Conservation (phyloP, 1,140 invertebrate species). For the Scaptodrosophila lebanonensis region DNA sequence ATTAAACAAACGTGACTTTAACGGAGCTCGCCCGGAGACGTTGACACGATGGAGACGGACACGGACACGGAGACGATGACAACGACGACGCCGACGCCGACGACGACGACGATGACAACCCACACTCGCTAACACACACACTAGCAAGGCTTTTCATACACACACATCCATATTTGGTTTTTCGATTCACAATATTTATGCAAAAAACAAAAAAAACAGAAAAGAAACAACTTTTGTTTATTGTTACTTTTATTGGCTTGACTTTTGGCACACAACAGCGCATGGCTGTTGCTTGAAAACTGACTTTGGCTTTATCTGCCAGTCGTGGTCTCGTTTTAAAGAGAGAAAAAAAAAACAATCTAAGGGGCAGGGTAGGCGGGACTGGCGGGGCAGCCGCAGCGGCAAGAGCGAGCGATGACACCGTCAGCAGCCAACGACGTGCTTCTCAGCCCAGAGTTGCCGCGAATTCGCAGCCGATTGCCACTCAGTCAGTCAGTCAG, state of each 20-base stretch:
- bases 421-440: conserved; percentile 1
- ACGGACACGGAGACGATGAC: conserved; percentile 38
- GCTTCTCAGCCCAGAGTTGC: conserved; percentile 10
- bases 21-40: conserved; percentile 48
- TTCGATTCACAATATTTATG: conserved; percentile 55
- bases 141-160: not conserved
- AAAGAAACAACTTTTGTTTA: conserved; percentile 43
- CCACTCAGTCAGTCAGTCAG: too few relatives aligned
- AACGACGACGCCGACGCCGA: too few relatives aligned
- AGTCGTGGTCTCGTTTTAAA: conserved; percentile 17
- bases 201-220: too few relatives aligned
- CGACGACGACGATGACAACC: conserved; percentile 33
- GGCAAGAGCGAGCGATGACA: conserved; percentile 9
- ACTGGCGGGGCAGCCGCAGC: too few relatives aligned
- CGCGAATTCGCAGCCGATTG: conserved; percentile 12
- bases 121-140: conserved; percentile 1
- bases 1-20: conserved; percentile 70
- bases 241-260: conserved; percentile 33
- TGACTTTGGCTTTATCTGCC: conserved; percentile 4
- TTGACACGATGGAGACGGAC: conserved; percentile 25
- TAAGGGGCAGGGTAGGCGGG: too few relatives aligned
- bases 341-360: too few relatives aligned
- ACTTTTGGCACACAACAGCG: not conserved
- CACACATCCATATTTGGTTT: conserved; percentile 39
- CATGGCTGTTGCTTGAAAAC: too few relatives aligned